phyloP scores from a whole-genome alignment of 2,888 invertebrate genomes.

The Neoscelio sp. region DNA sequence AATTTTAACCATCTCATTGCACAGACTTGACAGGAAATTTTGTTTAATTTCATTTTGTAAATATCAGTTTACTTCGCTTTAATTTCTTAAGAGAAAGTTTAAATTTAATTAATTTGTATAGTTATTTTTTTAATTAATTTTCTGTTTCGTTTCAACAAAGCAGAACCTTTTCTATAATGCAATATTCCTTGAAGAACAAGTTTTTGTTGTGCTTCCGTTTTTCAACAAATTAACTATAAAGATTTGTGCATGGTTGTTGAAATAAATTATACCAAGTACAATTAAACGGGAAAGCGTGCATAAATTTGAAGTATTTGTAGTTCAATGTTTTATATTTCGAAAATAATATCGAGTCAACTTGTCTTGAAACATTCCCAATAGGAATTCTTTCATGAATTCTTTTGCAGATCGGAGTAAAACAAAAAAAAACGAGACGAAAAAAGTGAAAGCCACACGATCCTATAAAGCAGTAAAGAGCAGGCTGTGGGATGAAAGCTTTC shows the following conservation, averaged over 20 bases:
- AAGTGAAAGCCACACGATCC: conserved; percentile 59
- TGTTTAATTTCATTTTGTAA: not conserved
- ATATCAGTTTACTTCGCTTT: not conserved
- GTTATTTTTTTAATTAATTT: too few relatives aligned
- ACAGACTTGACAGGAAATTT: not conserved
- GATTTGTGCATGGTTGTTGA: too few relatives aligned
- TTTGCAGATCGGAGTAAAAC: conserved; percentile 36
- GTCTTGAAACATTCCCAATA: conserved; percentile 36
- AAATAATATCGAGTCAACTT: conserved; percentile 28
- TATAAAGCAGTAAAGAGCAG: conserved; percentile 73
- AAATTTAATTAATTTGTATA: too few relatives aligned
- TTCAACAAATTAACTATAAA: too few relatives aligned
- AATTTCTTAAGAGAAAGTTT: not conserved
- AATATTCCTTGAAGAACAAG: too few relatives aligned
- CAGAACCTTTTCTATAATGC: too few relatives aligned
- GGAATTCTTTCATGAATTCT: conserved; percentile 47
- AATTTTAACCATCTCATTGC: too few relatives aligned
- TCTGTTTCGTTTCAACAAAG: too few relatives aligned
- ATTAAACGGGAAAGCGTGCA: too few relatives aligned
- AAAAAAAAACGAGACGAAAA: conserved; percentile 32
- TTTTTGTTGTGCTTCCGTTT: too few relatives aligned
- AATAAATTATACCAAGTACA: too few relatives aligned
- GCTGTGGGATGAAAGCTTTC: conserved; percentile 77
- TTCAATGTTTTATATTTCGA: not conserved
- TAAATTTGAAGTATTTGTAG: too few relatives aligned